These are phyloP conservation scores for Brachionus angularis DNA, from an alignment of 1,140 invertebrate genomes.

Conservation along the genomic window DNA sequence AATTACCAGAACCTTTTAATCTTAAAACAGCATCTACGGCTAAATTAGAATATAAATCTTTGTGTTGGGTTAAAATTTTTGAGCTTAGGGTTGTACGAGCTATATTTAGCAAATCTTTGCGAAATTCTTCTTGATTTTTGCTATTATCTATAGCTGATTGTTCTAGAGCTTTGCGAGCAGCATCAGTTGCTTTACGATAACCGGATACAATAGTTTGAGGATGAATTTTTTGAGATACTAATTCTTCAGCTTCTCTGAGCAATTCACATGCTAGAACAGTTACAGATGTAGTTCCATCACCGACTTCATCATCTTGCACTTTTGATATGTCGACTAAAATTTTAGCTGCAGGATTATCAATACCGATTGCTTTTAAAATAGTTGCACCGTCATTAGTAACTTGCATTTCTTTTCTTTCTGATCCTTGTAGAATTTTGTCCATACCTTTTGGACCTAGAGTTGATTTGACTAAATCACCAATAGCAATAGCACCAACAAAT, in stretches of 20 bases:
- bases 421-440: constrained; percentile 93
- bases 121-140: constrained; percentile 71
- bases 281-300: constrained; percentile 98
- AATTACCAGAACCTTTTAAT: constrained; percentile 76
- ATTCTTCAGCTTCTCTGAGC: constrained; percentile 85
- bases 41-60: constrained; percentile 89
- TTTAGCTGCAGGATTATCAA: constrained; percentile 98
- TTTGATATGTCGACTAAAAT: constrained; percentile 94
- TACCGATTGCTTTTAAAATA: constrained; percentile 89
- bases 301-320: constrained; percentile 98
- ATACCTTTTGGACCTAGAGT: constrained; percentile 98
- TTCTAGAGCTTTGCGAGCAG: constrained; percentile 75
- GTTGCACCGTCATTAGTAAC: constrained; percentile 99
- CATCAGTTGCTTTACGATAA: constrained; percentile 79
- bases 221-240: constrained; percentile 90
- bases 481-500: constrained; percentile 95
- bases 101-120: constrained; percentile 88
- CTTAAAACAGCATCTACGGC: constrained; percentile 90
- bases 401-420: constrained; percentile 75
- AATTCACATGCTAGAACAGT: constrained; percentile 93
- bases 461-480: constrained; percentile 95
- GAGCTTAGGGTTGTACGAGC: constrained; percentile 94
- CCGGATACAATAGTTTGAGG: constrained; percentile 95
- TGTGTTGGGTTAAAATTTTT: constrained; percentile 95
- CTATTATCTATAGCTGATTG: constrained; percentile 73